Percentiles rank a stretch among this genome's conserved stretches.
These are phyloP conservation scores for Muricea muricata DNA, from an alignment of 92 coral and sea anemone genomes.

Conservation along the genomic window DNA sequence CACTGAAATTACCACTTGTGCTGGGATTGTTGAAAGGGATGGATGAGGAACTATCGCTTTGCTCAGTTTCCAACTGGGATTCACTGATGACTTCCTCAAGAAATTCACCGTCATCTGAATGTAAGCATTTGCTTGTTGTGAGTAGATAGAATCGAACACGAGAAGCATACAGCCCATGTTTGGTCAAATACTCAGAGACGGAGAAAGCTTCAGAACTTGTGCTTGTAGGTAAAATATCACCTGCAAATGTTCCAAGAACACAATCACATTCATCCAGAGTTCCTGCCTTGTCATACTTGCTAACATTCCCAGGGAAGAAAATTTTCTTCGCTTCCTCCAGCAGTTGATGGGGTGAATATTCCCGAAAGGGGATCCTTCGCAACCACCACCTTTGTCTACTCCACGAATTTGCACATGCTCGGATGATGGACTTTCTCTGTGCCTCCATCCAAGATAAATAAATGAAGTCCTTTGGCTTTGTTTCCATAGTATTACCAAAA, in stretches of 20 bases:
- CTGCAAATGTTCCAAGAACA: neutral
- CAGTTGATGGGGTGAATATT: neutral
- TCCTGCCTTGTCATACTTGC: neutral
- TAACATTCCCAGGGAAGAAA: neutral
- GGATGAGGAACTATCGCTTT: neutral
- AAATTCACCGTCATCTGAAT: neutral
- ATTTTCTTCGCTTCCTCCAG: neutral
- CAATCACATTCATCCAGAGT: neutral
- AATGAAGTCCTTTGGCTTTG: neutral
- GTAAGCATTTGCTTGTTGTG: neutral
- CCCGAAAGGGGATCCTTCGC: neutral
- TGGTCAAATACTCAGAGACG: neutral
- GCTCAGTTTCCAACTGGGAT: neutral
- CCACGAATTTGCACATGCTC: neutral
- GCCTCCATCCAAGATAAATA: slow-evolving; percentile 1
- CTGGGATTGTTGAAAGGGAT: neutral
- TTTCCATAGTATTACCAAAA: neutral
- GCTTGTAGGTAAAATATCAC: neutral
- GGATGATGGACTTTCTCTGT: neutral
- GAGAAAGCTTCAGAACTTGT: neutral
- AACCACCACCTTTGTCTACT: neutral
- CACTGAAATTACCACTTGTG: neutral
- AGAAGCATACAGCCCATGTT: neutral
- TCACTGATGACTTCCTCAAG: neutral
- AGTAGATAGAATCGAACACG: neutral